A percentile compares a stretch with the other conserved stretches of the same genome.
Conservation (phyloP, 2,888 invertebrate species). For the Cylindroiulus punctatus region DNA sequence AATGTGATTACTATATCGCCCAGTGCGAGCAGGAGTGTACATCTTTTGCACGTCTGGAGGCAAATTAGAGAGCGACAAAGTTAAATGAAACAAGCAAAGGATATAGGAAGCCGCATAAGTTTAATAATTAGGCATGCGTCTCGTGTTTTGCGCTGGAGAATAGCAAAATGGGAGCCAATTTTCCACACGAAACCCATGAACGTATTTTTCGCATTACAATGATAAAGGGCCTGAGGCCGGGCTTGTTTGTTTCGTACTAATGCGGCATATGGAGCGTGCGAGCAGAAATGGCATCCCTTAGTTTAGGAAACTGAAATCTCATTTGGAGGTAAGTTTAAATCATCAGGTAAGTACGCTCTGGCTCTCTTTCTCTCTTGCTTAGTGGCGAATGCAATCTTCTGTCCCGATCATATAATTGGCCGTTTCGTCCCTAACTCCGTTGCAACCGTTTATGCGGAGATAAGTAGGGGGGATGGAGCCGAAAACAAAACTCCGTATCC, state of each 20-base stretch:
- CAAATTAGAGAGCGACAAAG: constrained; percentile 5
- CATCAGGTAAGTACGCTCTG: neutral
- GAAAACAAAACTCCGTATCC: constrained; percentile 42
- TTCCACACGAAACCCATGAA: neutral
- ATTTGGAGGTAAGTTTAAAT: constrained; percentile 40
- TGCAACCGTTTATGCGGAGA: constrained; percentile 35
- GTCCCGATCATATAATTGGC: constrained; percentile 36
- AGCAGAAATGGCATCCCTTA: neutral
- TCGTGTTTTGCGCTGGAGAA: neutral
- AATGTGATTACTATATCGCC: neutral
- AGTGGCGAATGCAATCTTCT: constrained; percentile 27
- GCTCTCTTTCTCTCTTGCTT: neutral
- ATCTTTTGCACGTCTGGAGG: neutral
- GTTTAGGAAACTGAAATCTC: constrained; percentile 33
- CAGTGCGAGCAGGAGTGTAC: neutral
- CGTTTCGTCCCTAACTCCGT: constrained; percentile 14
- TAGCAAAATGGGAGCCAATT: neutral
- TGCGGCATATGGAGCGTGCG: constrained; percentile 21
- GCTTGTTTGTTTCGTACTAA: constrained; percentile 31
- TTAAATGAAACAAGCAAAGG: neutral
- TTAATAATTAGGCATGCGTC: neutral
- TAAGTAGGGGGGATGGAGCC: neutral
- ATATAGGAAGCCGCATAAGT: neutral
- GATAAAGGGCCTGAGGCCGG: neutral
- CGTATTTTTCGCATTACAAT: neutral